Evolutionary conservation across 2,797 vertebrate species (phyloP).

Genomic region (Coreius guichenoti): DNA sequence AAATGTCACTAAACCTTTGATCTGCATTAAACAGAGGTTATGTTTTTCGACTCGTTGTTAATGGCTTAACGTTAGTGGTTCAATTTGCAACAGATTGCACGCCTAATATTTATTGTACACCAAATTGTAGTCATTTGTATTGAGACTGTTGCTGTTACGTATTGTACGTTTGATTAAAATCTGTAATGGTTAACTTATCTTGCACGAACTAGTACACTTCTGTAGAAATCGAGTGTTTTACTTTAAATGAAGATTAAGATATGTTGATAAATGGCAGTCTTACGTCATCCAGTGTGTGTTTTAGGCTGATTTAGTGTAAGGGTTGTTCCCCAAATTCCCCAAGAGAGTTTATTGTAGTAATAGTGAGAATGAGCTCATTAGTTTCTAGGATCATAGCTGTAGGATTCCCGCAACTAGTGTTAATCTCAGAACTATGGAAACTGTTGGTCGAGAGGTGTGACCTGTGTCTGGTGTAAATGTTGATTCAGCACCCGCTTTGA

Average conservation of each 20-base stretch:
- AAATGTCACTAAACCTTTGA: conserved; percentile 15
- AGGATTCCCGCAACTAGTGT: neutral
- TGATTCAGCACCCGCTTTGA: conserved; percentile 1
- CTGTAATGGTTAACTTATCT: neutral
- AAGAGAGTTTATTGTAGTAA: neutral
- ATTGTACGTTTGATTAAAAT: neutral
- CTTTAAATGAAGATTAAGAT: neutral
- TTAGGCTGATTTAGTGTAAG: neutral
- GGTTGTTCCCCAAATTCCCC: neutral
- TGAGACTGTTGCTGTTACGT: neutral
- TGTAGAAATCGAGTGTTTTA: neutral
- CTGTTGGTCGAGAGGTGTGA: conserved; percentile 2
- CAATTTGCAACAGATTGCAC: neutral
- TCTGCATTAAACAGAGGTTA: neutral
- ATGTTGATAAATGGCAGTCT: neutral
- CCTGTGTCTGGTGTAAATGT: conserved; percentile 2
- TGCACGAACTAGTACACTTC: neutral
- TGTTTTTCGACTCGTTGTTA: neutral
- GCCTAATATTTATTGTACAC: neutral
- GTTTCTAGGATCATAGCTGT: neutral
- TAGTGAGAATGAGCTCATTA: neutral
- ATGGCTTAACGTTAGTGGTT: neutral
- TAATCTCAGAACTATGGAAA: conserved; percentile 9
- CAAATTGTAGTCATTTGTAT: neutral
- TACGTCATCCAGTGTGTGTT: neutral